A percentile compares a stretch with the other conserved stretches of the same genome.
Evolutionary conservation across 2,888 invertebrate species (phyloP).

Genomic region (Eupithecia dodoneata): DNA sequence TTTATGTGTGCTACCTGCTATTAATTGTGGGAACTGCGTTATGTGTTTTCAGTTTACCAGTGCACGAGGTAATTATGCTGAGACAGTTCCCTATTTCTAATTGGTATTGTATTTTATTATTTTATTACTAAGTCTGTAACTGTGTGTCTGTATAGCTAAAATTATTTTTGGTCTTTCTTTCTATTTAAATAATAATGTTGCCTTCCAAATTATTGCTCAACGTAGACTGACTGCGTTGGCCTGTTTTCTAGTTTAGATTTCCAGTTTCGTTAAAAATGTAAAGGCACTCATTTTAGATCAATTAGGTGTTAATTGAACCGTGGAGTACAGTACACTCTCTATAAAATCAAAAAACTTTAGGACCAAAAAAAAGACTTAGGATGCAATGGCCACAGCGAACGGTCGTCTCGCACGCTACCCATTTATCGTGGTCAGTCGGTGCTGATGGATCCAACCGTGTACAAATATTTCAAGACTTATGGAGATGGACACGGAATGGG

Average conservation of each 20-base stretch:
- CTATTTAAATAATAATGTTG: too few relatives aligned
- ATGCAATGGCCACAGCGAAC: background rate
- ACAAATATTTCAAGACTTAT: constrained; percentile 28
- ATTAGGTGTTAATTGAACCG: background rate
- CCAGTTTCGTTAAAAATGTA: background rate
- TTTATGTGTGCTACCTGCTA: too few relatives aligned
- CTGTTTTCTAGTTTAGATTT: background rate
- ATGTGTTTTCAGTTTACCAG: too few relatives aligned
- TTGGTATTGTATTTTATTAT: too few relatives aligned
- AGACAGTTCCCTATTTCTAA: too few relatives aligned
- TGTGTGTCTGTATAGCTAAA: too few relatives aligned
- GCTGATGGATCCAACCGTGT: constrained; percentile 1
- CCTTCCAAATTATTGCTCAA: background rate
- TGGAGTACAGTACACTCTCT: background rate
- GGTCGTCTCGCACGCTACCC: background rate
- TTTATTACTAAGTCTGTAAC: too few relatives aligned
- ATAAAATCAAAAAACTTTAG: background rate
- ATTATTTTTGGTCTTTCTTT: too few relatives aligned
- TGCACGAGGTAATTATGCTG: too few relatives aligned
- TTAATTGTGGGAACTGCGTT: too few relatives aligned
- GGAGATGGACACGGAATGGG: constrained; percentile 59
- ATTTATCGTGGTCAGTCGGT: background rate
- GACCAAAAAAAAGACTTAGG: background rate
- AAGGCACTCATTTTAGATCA: background rate
- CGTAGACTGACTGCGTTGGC: background rate